phyloP scores from a whole-genome alignment of 2,888 invertebrate species.

The Tanypteryx hageni region DNA sequence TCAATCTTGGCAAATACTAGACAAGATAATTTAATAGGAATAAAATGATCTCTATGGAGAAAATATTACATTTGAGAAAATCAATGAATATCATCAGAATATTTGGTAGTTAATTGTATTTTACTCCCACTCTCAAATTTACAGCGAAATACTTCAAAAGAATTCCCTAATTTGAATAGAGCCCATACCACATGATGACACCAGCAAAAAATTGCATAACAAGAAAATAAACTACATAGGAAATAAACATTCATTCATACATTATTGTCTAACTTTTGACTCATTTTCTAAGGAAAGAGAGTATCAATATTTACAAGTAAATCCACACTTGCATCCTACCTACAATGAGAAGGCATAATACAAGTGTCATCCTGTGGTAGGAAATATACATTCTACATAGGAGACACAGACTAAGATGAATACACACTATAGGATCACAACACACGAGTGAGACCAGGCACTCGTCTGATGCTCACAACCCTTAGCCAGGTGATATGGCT shows the following conservation, averaged over 20 bases:
- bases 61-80: no score
- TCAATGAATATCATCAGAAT: slow-evolving; percentile 53
- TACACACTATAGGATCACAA: slow-evolving; percentile 71
- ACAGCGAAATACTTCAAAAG: slow-evolving; percentile 67
- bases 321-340: slow-evolving; percentile 62
- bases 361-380: slow-evolving; percentile 67
- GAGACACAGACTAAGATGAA: slow-evolving; percentile 66
- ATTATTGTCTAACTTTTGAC: slow-evolving; percentile 67
- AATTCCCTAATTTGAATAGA: slow-evolving; percentile 67
- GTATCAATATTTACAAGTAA: slow-evolving; percentile 66
- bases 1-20: no score
- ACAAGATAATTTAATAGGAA: no score
- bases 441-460: slow-evolving; percentile 73
- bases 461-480: slow-evolving; percentile 63
- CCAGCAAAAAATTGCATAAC: slow-evolving; percentile 64
- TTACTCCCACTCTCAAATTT: slow-evolving; percentile 64
- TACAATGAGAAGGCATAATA: slow-evolving; percentile 50
- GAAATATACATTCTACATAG: slow-evolving; percentile 63
- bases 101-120: slow-evolving; percentile 59
- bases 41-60: no score
- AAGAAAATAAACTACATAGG: slow-evolving; percentile 64
- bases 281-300: slow-evolving; percentile 65
- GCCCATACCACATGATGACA: slow-evolving; percentile 67
- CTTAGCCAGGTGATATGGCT: slow-evolving; percentile 56
- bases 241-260: slow-evolving; percentile 65